Percentiles rank a stretch among this genome's conserved stretches.
phyloP scores from a whole-genome alignment of 2,888 invertebrate species.

The Aporophyla nigra region DNA sequence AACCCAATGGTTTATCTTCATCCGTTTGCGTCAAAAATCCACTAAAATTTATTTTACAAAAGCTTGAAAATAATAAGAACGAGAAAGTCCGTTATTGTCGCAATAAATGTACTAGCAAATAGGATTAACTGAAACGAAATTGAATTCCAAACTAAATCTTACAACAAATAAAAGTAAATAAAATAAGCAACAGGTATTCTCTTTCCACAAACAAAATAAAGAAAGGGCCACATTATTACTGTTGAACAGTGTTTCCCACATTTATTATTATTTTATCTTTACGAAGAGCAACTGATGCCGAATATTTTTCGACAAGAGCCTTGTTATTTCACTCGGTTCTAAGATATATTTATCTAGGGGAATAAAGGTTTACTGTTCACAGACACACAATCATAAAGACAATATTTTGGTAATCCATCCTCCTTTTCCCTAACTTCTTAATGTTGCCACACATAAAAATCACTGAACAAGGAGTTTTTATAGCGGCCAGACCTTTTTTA shows the following conservation, averaged over 20 bases:
- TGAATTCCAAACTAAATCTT: conserved; percentile 16
- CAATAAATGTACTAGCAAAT: conserved; percentile 14
- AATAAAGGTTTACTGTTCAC: conserved; percentile 20
- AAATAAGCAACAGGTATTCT: conserved; percentile 32
- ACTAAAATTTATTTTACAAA: neutral
- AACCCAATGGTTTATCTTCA: neutral
- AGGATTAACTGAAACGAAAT: conserved; percentile 23
- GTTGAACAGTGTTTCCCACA: conserved; percentile 2
- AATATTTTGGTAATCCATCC: conserved; percentile 32
- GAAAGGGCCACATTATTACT: neutral
- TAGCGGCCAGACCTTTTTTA: conserved; percentile 25
- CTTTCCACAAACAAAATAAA: conserved; percentile 12
- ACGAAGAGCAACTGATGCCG: conserved; percentile 1
- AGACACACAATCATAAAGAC: conserved; percentile 3
- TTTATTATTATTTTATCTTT: conserved; percentile 37
- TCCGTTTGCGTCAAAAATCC: neutral
- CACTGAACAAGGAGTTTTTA: conserved; percentile 14
- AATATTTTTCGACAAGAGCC: conserved; percentile 11
- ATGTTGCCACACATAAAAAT: conserved; percentile 13
- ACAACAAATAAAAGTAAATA: conserved; percentile 11
- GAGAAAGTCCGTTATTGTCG: neutral
- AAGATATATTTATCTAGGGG: conserved; percentile 6
- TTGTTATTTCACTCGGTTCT: conserved; percentile 34
- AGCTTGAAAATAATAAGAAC: conserved; percentile 5
- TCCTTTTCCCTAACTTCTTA: neutral